A percentile compares a stretch with the other conserved stretches of the same genome.
These are phyloP conservation scores for Xylocopa sonorina DNA, from an alignment of 1,140 invertebrate species.

Conservation along the genomic window DNA sequence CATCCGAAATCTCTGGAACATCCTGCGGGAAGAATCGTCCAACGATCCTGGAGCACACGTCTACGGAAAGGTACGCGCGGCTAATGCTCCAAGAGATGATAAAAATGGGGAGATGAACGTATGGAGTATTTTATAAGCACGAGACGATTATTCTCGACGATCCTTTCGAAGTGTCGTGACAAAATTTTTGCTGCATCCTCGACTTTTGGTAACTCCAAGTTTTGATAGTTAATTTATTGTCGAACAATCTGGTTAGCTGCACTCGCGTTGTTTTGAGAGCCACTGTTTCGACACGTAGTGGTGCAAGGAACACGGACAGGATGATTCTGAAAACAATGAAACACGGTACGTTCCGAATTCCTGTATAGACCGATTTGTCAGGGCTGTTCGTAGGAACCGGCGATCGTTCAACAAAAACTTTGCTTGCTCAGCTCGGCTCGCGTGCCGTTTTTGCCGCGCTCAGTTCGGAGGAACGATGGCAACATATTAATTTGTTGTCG, in stretches of 20 bases:
- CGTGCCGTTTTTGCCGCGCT: neutral
- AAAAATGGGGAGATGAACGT: neutral
- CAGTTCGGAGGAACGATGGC: conserved; percentile 1
- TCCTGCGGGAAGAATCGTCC: conserved; percentile 4
- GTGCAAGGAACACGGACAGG: neutral
- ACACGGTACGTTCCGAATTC: conserved; percentile 16
- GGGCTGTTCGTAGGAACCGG: neutral
- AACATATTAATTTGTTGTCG: conserved; percentile 26
- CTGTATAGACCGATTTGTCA: conserved; percentile 22
- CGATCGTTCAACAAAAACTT: conserved; percentile 21
- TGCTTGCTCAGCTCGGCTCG: conserved; percentile 30
- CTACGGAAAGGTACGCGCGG: too few species aligned
- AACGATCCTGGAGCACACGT: neutral
- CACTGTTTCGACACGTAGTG: neutral
- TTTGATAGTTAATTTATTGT: too few species aligned
- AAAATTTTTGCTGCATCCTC: too few species aligned
- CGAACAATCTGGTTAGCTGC: neutral
- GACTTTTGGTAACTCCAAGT: too few species aligned
- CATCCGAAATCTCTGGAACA: conserved; percentile 39
- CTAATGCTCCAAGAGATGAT: neutral
- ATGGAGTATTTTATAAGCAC: neutral
- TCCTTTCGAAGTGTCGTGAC: neutral
- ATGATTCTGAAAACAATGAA: conserved; percentile 28
- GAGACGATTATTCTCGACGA: neutral
- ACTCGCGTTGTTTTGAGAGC: neutral